Evolutionary conservation across 2,888 invertebrate genomes (phyloP), one percentile per base, ranked within the genome.

Genomic region (Trisateles emortualis): DNA sequence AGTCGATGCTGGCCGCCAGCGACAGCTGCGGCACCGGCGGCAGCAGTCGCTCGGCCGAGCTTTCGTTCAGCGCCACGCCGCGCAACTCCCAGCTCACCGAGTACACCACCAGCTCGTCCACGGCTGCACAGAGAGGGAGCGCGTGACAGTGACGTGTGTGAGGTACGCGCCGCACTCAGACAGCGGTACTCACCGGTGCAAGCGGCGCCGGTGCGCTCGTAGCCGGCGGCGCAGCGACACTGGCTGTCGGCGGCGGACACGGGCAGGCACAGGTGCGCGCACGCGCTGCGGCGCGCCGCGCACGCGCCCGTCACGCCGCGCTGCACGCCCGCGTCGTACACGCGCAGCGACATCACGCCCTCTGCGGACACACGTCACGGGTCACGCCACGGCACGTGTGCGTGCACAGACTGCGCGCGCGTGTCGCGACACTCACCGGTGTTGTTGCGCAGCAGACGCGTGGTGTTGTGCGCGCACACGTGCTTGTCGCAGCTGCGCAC

Each of bases 151-250:
- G 22, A 14, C 16, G 14, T 26, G 8, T 2, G 6, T 14, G 10
- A n/a, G n/a, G n/a, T n/a, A n/a, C n/a, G n/a, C n/a, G n/a, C n/a
- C n/a, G n/a, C n/a, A n/a, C n/a, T n/a, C n/a, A n/a, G n/a, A n/a
- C n/a, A n/a, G n/a, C n/a, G 2, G 4, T 3, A 48, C 47, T 45
- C 40, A 80, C 84, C 74, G 9, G 48, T 47, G 73, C 87, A 86
- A 29, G 26, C 16, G 30, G 74, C 64, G 11, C 76, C 81, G 39
- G 62, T 53, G n/a, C 62, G 58, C 13, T 5, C 43, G 78, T 87
- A 86, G 0, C 97, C 97, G 43, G 95, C 93, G 6, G 97, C 96
- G 87, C 98, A 98, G 72, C 93, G 94, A 81, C 98, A 98, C 13
- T 92, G 93, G 72, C 94, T 93, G 45, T 88, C 89, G 0, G 80